Evolutionary conservation across 2,888 invertebrate genomes (phyloP), one percentile per base, ranked within the genome.

Genomic region (Dynastes grantii): DNA sequence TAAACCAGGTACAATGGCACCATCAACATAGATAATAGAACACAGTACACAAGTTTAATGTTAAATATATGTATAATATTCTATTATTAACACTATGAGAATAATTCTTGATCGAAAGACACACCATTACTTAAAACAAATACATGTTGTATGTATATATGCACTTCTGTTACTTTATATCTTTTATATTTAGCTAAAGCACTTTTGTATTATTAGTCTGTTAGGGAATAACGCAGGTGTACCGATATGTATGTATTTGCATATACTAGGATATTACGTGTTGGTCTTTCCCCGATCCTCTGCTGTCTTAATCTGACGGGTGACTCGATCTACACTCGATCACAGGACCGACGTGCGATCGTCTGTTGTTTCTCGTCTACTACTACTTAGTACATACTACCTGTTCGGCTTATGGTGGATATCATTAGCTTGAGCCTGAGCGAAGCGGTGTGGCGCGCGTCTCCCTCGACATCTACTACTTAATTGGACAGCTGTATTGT

Each of bases 1-100:
- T 81, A 83, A 61, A 79, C 81, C 82, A 81, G 80, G 84, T 83
- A 83, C 85, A 85, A 85, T 85, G 84, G 84, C 85, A 85, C 82
- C 81, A 80, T 77, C 81, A 55, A 76, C 45, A 45, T 45, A 45
- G 45, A 45, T 45, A 45, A 45, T 64, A 76, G 55, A 32, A 29
- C 29, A 55, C 29, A 45, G 22, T 29, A 29, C 32, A 68, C 67
- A 45, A 16, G 64, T 40, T 70, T 37, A 63, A 81, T 78, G 45
- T 45, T 45, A 11, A 45, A 45, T 71, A 68, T 78, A 11, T 65
- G 77, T 67, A 45, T 45, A 9, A 45, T 45, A 45, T 8, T 8
- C 67, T 27, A 79, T 53, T 71, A 29, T 11, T 76, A 77, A 49
- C 80, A 79, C 71, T 51, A 22, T 11, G 29, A 22, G 29, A 27